Conservation (phyloP, 2,113 vertebrate species). For the Lota lota region DNA sequence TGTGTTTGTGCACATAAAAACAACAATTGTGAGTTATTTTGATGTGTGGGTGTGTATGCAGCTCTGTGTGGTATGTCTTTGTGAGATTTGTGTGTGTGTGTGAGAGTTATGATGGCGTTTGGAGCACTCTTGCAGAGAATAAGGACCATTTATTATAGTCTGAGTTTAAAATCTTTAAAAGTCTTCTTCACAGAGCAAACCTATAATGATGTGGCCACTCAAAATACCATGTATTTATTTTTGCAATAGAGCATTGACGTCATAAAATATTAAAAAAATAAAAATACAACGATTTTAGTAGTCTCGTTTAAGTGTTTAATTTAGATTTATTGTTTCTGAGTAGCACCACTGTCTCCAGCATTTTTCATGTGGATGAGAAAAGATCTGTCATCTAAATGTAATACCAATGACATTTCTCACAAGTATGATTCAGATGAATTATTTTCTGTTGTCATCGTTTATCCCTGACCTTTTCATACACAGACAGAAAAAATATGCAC, state of each 20-base stretch:
- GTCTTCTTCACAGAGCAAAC: no score
- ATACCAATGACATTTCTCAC: constrained; percentile 46
- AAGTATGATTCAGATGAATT: constrained; percentile 55
- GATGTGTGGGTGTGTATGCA: no score
- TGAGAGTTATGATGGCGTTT: no score
- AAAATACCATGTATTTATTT: no score
- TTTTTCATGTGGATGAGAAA: constrained; percentile 35
- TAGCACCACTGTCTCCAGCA: background rate
- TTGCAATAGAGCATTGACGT: background rate
- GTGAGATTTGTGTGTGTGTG: no score
- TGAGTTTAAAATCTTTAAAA: no score
- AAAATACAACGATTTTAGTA: background rate
- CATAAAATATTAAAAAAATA: background rate
- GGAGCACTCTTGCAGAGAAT: no score
- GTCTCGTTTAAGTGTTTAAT: constrained; percentile 14
- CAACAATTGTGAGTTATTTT: no score
- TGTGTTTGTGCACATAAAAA: no score
- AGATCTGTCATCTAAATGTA: constrained; percentile 39
- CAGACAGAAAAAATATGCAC: constrained; percentile 3
- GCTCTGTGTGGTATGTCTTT: no score
- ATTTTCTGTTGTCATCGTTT: constrained; percentile 31
- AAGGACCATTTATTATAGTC: no score
- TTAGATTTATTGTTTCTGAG: constrained; percentile 11
- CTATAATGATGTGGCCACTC: background rate
- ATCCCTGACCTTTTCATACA: constrained; percentile 41